phyloP scores from a whole-genome alignment of 2,888 invertebrate species.

The Brachylomia viminalis region DNA sequence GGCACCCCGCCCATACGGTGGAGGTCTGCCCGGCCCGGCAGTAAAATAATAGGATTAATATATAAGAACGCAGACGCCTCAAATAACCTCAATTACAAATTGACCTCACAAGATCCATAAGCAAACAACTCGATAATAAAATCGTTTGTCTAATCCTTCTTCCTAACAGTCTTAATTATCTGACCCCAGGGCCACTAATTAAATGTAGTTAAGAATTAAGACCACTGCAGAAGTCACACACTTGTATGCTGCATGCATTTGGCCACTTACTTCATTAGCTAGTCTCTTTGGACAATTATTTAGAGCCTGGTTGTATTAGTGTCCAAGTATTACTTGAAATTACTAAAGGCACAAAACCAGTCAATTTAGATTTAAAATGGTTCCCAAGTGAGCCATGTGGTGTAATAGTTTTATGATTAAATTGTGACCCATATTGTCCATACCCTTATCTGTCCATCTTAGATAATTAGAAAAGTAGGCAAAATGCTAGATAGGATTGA shows the following conservation, averaged over 20 bases:
- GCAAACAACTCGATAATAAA: too few species aligned
- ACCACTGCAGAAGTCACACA: background rate
- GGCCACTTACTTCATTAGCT: background rate
- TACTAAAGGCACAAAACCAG: too few species aligned
- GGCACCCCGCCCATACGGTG: too few species aligned
- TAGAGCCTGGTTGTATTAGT: too few species aligned
- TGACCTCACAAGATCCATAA: too few species aligned
- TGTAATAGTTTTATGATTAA: constrained; percentile 1
- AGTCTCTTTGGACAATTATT: too few species aligned
- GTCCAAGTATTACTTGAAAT: background rate
- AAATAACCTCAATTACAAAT: too few species aligned
- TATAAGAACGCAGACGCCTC: too few species aligned
- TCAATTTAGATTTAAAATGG: background rate
- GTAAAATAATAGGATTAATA: too few species aligned
- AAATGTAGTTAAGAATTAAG: constrained; percentile 10
- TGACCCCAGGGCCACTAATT: constrained; percentile 22
- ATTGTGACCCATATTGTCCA: background rate
- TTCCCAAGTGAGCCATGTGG: background rate
- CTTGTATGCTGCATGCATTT: background rate
- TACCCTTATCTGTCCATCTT: background rate
- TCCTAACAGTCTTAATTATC: too few species aligned
- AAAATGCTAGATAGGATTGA: background rate
- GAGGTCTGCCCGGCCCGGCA: too few species aligned
- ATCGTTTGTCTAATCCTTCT: too few species aligned
- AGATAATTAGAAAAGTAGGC: background rate